A percentile compares a stretch with the other conserved stretches of the same genome.
Evolutionary conservation across 2,113 vertebrate genomes (phyloP).

Genomic region (Cardinalis cardinalis): DNA sequence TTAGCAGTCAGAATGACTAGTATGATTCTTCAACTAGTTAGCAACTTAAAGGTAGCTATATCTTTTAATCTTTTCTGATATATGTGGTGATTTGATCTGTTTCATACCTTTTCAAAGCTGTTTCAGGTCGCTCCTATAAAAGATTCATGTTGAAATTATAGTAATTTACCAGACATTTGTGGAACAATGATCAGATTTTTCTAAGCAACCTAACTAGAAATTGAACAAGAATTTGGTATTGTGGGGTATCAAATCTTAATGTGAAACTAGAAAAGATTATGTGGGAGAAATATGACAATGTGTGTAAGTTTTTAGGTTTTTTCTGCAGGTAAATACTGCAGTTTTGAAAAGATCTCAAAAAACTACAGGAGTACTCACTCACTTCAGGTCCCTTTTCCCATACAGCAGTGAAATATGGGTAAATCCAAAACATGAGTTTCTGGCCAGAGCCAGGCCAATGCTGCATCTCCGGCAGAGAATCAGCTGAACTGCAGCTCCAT

Average conservation of each 20-base stretch:
- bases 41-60: background rate
- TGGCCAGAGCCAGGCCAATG: background rate
- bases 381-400: background rate
- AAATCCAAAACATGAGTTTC: background rate
- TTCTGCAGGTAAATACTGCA: background rate
- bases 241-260: background rate
- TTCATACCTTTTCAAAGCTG: background rate
- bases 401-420: background rate
- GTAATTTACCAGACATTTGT: background rate
- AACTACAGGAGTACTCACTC: background rate
- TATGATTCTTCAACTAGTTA: background rate
- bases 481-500: background rate
- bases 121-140: background rate
- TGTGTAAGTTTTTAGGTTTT: background rate
- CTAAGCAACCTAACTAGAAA: background rate
- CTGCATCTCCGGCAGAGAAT: background rate
- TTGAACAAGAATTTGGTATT: background rate
- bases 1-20: background rate
- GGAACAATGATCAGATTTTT: background rate
- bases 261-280: background rate
- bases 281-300: background rate
- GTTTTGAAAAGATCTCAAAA: background rate
- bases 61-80: background rate
- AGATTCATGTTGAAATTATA: background rate
- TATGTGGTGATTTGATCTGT: background rate